Base-by-base conservation (phyloP, 2,888 invertebrate genomes). In the Idaea straminata region DNA sequence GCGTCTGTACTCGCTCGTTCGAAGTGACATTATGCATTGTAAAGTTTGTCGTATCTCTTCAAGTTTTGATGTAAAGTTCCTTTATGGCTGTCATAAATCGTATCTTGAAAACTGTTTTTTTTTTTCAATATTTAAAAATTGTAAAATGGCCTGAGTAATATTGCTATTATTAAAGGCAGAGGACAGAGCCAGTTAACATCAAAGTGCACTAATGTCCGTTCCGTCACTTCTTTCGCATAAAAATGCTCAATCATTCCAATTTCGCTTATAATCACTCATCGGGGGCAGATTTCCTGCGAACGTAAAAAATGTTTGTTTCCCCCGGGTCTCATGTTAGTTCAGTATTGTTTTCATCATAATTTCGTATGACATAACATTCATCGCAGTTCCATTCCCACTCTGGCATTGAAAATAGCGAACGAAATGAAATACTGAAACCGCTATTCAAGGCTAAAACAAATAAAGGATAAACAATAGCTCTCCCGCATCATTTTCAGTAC, bases 401-500 rank as follows among this genome's bases (percentile, higher is more conserved):
- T 68, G 64, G 64, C 72, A 74, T 72, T 72, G 72, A 76, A 75
- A 73, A 69, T 67, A 69, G 64, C 62, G 61, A 65, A 72, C 73
- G 62, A 75, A 79, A 81, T 77, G 73, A 77, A 80, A 79, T 74
- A 72, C 74, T 75, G 80, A 77, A 72, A 69, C 67, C 73, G 74
- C 76, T 76, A 82, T 82, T 81, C 72, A 76, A 80, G 79, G 75
- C 77, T 79, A 81, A 79, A 80, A 79, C 80, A 83, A 85, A 85
- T 84, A 83, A 77, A 81, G 78, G 78, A 81, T 81, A 83, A 80
- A 84, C 79, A 83, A 83, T 82, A 82, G 78, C 79, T 74, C 74
- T 70, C 79, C 82, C 82, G 81, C 83, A 86, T 87, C 84, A 84
- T 85, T 84, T 83, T 81, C 77, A 81, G 81, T 83, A 84, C 82